Evolutionary conservation across 2,888 invertebrate genomes (phyloP).

Genomic region (Pterostichus niger): DNA sequence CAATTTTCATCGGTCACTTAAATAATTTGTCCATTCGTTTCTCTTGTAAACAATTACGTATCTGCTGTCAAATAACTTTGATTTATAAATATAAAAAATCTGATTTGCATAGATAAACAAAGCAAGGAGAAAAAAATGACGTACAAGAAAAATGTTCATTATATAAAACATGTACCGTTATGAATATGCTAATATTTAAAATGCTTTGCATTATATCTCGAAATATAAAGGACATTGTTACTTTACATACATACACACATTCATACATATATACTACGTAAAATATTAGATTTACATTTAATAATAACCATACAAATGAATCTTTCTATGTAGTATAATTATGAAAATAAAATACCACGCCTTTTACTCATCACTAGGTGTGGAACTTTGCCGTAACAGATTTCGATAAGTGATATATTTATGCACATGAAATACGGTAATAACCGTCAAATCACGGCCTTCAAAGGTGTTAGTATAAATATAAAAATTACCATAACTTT

Average conservation of each 20-base stretch:
- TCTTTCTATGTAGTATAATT: no score
- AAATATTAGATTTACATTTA: no score
- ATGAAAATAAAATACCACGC: no score
- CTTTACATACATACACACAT: not conserved
- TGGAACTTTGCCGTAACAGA: no score
- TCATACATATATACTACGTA: no score
- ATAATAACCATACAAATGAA: no score
- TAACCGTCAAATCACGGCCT: no score
- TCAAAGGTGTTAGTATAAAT: no score
- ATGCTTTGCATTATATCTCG: slow-evolving; percentile 26
- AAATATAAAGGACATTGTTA: slow-evolving; percentile 18
- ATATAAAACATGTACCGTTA: slow-evolving; percentile 39
- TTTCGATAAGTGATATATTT: no score
- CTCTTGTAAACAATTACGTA: slow-evolving; percentile 43
- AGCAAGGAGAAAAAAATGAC: slow-evolving; percentile 22
- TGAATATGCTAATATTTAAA: slow-evolving; percentile 25
- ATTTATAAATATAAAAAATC: slow-evolving; percentile 25
- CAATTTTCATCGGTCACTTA: not conserved
- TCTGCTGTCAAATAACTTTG: slow-evolving; percentile 33
- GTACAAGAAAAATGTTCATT: slow-evolving; percentile 20
- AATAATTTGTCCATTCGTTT: slow-evolving; percentile 3
- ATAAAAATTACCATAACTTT: no score
- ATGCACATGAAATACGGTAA: no score
- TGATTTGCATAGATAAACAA: slow-evolving; percentile 40
- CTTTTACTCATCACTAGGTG: no score